Evolutionary conservation across 2,888 invertebrate genomes (phyloP).

Genomic region (Iselma pallidipennis): DNA sequence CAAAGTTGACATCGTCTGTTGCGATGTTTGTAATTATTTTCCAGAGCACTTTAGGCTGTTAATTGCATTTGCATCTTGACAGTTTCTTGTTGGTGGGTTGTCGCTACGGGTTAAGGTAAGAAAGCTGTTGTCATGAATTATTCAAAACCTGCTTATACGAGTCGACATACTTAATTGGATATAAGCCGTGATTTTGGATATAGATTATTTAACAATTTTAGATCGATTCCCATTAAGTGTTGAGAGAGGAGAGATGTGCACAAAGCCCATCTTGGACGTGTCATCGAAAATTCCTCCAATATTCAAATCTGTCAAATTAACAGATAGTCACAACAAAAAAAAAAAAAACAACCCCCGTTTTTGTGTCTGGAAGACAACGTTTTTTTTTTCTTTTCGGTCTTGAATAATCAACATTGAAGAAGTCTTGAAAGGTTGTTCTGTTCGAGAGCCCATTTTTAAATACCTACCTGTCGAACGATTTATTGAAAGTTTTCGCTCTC

Average conservation of each 20-base stretch:
- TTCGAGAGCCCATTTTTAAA: too few relatives aligned
- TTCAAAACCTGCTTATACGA: constrained; percentile 50
- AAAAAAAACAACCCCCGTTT: background rate
- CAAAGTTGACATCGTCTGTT: background rate
- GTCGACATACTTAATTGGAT: constrained; percentile 56
- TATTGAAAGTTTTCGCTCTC: background rate
- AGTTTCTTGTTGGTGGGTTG: constrained; percentile 56
- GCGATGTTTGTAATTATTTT: constrained; percentile 55
- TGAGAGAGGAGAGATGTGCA: background rate
- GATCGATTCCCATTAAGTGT: constrained; percentile 49
- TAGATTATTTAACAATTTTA: constrained; percentile 52
- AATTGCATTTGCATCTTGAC: constrained; percentile 58
- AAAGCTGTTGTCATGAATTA: constrained; percentile 56
- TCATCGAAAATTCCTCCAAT: constrained; percentile 12
- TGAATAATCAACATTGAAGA: background rate
- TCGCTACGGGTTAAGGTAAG: constrained; percentile 57
- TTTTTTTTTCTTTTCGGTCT: background rate
- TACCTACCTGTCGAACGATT: background rate
- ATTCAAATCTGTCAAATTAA: constrained; percentile 8
- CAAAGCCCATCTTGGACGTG: constrained; percentile 18
- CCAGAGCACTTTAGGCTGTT: constrained; percentile 54
- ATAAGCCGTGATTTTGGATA: constrained; percentile 55
- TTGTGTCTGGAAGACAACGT: background rate
- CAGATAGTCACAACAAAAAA: background rate
- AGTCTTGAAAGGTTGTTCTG: background rate